phyloP scores from a whole-genome alignment of 2,888 invertebrate genomes.

The Parnassius mnemosyne region DNA sequence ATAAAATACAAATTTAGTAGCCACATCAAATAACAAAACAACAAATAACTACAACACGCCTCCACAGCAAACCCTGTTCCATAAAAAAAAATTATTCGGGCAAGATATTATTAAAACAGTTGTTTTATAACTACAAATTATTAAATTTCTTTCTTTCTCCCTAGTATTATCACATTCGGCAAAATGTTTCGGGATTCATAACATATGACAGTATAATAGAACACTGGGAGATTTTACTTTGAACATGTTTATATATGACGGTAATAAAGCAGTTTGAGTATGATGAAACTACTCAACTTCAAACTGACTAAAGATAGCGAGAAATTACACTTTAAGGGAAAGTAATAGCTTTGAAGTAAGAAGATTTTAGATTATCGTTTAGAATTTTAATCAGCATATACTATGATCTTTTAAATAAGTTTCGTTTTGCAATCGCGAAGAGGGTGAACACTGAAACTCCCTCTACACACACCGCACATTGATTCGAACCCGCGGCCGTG shows the following conservation, averaged over 20 bases:
- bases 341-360: no score
- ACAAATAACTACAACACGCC: slow-evolving; percentile 16
- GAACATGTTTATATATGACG: slow-evolving; percentile 40
- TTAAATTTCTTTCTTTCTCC: slow-evolving; percentile 76
- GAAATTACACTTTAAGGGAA: not conserved
- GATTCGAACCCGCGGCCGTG: no score
- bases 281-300: not conserved
- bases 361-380: no score
- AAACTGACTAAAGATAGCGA: not conserved
- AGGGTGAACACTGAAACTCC: no score
- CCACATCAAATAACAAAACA: no score
- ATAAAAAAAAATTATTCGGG: slow-evolving; percentile 61
- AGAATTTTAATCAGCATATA: no score
- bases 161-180: slow-evolving; percentile 78
- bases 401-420: no score
- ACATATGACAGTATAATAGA: slow-evolving; percentile 35
- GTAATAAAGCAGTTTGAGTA: slow-evolving; percentile 38
- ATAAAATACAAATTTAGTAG: no score
- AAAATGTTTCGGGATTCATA: slow-evolving; percentile 72
- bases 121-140: slow-evolving; percentile 77
- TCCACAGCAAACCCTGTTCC: slow-evolving; percentile 47
- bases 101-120: slow-evolving; percentile 76
- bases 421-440: no score
- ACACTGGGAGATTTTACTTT: slow-evolving; percentile 32
- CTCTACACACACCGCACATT: no score